phyloP scores from a whole-genome alignment of 2,888 invertebrate genomes.

The Acholoe squamosa region DNA sequence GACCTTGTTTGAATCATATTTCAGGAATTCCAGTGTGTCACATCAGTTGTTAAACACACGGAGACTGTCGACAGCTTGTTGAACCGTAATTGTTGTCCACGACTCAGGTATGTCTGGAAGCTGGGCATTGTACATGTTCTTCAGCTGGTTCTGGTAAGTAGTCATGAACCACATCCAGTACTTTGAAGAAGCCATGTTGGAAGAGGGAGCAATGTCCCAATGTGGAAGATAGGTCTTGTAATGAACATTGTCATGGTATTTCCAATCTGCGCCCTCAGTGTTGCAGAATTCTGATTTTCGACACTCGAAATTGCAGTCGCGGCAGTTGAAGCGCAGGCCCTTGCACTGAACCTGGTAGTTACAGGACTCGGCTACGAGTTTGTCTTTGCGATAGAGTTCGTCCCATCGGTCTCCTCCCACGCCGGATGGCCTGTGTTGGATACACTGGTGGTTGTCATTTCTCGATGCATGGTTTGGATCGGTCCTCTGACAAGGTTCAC shows the following conservation, averaged over 20 bases:
- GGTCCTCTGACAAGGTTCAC: constrained; percentile 59
- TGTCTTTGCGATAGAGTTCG: neutral
- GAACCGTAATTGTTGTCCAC: neutral
- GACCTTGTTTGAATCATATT: too few species aligned
- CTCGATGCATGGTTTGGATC: constrained; percentile 33
- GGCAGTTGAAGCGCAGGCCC: constrained; percentile 12
- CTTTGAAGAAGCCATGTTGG: constrained; percentile 26
- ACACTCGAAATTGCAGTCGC: constrained; percentile 45
- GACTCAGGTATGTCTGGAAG: constrained; percentile 21
- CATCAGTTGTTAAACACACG: constrained; percentile 12
- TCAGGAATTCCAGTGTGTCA: too few species aligned
- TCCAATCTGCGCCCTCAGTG: constrained; percentile 30
- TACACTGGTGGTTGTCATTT: constrained; percentile 34
- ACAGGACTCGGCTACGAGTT: neutral
- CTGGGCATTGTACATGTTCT: constrained; percentile 46
- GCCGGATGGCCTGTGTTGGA: constrained; percentile 33
- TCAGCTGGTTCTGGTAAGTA: constrained; percentile 47
- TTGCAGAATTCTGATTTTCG: constrained; percentile 29
- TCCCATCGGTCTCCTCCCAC: constrained; percentile 41
- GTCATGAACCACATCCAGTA: constrained; percentile 53
- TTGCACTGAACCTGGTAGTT: constrained; percentile 40
- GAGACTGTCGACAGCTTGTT: constrained; percentile 26
- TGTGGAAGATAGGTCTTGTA: constrained; percentile 23
- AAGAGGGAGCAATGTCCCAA: constrained; percentile 8
- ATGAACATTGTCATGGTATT: constrained; percentile 14